Percentiles rank a stretch among this genome's conserved stretches.
phyloP scores from a whole-genome alignment of 1,140 invertebrate genomes.

The Danaus melanippus region DNA sequence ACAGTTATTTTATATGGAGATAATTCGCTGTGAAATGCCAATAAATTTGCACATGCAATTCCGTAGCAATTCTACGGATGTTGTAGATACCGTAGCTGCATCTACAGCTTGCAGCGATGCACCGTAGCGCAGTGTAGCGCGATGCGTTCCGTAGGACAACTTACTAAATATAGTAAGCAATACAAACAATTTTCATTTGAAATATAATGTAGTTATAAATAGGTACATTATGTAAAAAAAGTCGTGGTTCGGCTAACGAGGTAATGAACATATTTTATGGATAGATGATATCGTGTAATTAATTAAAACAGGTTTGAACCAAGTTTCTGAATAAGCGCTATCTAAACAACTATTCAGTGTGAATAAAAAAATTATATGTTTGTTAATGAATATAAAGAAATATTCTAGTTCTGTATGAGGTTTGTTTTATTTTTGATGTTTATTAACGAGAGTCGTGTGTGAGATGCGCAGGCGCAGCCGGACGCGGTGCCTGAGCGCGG shows the following conservation, averaged over 20 bases:
- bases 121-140: constrained; percentile 44
- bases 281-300: neutral
- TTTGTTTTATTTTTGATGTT: too few relatives aligned
- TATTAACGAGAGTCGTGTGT: too few relatives aligned
- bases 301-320: too few relatives aligned
- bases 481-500: constrained; percentile 39
- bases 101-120: constrained; percentile 56
- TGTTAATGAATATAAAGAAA: too few relatives aligned
- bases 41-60: constrained; percentile 57
- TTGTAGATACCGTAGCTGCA: constrained; percentile 58
- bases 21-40: constrained; percentile 11
- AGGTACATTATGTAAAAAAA: neutral
- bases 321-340: too few relatives aligned
- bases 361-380: too few relatives aligned
- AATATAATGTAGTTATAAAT: too few relatives aligned
- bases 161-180: too few relatives aligned
- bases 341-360: too few relatives aligned
- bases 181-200: too few relatives aligned
- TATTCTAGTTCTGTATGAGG: too few relatives aligned
- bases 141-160: constrained; percentile 36
- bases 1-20: too few relatives aligned
- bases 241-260: neutral
- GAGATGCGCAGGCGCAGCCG: constrained; percentile 27
- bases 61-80: constrained; percentile 50
- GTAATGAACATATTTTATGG: constrained; percentile 5